Evolutionary conservation across 2,797 vertebrate genomes (phyloP), one percentile per base, ranked within the genome.

Genomic region (Myiotriccus ornatus): DNA sequence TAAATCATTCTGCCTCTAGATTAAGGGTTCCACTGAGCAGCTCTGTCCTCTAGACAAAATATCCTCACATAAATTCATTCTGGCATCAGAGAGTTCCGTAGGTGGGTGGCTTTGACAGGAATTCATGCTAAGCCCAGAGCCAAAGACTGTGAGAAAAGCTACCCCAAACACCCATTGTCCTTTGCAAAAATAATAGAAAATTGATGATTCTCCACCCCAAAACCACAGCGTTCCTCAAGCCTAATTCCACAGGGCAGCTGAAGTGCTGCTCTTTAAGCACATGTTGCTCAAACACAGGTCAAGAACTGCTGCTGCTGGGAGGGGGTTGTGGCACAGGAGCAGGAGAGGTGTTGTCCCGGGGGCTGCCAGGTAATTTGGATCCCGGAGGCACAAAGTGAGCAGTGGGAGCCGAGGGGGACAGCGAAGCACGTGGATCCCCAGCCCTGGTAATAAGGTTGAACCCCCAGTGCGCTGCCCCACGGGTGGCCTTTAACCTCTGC

Each of bases 121-220:
- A 84, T 69, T 85, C 28, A 20, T 46, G 8, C 35, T 15, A 81
- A 75, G 18, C 15, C 32, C 41, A 35, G 37, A 91, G 75, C 70
- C 3, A 13, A 84, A 76, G 62, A 19, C 2, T 78, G 22, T 23
- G 39, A 50, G 39, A 94, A 86, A 59, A 78, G n/a, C 63, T 68
- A 27, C 32, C 83, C 85, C 59, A 76, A 90, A 57, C 35, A 76
- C n/a, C 30, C 47, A 85, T 49, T 89, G 59, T 73, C 77, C 83
- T 86, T 84, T 34, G 62, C 79, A 94, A 86, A 96, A 90, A 78
- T 39, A 79, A 88, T 16, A 84, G 44, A 78, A 84, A 94, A 65
- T 9, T 52, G 37, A 44, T 76, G 73, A 69, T 84, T 65, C 69
- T 79, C 79, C 83, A 84, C 39, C 44, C 73, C 56, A 86, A 95